Conservation (phyloP, 30 jellyfish, hydroid and myxozoan species). For the Nemopilema nomurai region DNA sequence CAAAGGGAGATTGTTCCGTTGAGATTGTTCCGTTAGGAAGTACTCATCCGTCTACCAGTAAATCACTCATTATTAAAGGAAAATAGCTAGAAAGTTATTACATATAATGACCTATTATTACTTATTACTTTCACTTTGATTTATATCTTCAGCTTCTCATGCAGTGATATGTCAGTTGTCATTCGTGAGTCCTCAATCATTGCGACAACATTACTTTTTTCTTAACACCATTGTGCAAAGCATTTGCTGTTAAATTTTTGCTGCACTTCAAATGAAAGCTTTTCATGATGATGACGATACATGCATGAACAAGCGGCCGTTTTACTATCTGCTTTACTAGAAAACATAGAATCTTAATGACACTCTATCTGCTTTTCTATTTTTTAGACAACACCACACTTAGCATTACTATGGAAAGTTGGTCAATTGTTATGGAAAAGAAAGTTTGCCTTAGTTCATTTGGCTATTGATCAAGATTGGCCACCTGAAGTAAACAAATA, state of each 20-base stretch:
- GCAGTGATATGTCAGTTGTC: not conserved
- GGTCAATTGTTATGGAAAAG: constrained; percentile 81
- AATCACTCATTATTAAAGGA: not conserved
- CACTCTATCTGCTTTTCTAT: not conserved
- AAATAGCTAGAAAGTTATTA: not conserved
- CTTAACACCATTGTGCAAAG: not conserved
- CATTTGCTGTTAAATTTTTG: not conserved
- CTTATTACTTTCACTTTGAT: not conserved
- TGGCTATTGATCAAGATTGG: constrained; percentile 73
- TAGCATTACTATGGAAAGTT: constrained; percentile 68
- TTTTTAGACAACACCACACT: constrained; percentile 46
- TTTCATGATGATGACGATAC: too few relatives aligned
- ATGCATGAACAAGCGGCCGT: too few relatives aligned
- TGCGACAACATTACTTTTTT: not conserved
- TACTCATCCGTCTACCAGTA: not conserved
- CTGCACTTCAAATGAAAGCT: not conserved
- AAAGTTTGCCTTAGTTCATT: constrained; percentile 60
- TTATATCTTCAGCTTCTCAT: not conserved
- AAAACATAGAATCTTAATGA: too few relatives aligned
- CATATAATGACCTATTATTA: not conserved
- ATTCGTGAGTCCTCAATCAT: constrained; percentile 2
- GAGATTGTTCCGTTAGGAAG: not conserved
- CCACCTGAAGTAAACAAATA: constrained; percentile 48
- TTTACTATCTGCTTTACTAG: too few relatives aligned
- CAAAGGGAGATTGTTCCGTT: too few relatives aligned